Evolutionary conservation across 2,797 vertebrate genomes (phyloP).

Genomic region (Neopelma chrysocephalum): DNA sequence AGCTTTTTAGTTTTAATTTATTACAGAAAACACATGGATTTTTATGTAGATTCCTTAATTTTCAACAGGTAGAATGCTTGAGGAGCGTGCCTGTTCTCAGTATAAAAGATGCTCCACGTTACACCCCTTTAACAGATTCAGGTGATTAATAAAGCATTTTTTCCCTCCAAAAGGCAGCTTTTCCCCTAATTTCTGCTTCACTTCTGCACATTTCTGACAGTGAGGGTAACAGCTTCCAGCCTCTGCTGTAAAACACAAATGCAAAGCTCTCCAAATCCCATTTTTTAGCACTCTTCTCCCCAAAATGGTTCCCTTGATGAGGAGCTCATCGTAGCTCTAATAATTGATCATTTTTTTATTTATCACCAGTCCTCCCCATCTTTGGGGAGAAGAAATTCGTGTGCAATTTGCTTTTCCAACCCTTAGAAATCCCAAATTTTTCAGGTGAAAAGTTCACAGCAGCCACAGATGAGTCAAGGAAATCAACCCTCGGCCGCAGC

Average conservation of each 20-base stretch:
- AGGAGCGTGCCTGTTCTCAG: fast-evolving
- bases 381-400: background rate
- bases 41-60: conserved; percentile 57
- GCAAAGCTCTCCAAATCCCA: background rate
- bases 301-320: background rate
- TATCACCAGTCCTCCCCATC: background rate
- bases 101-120: conserved; percentile 15
- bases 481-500: background rate
- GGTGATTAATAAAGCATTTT: conserved; percentile 36
- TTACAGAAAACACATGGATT: conserved; percentile 22
- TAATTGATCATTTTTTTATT: background rate
- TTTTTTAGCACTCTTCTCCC: background rate
- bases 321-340: background rate
- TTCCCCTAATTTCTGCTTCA: conserved; percentile 16
- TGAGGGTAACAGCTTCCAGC: background rate
- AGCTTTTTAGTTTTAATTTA: conserved; percentile 26
- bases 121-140: conserved; percentile 23
- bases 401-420: background rate
- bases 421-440: background rate
- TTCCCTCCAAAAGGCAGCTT: conserved; percentile 17
- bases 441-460: background rate
- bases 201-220: conserved; percentile 20
- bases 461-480: background rate
- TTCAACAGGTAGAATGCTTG: conserved; percentile 50
- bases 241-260: background rate